Percentiles rank a stretch among this genome's conserved stretches.
Conservation (phyloP, 30 jellyfish, hydroid and myxozoan species). For the Phacellophora camtschatica region DNA sequence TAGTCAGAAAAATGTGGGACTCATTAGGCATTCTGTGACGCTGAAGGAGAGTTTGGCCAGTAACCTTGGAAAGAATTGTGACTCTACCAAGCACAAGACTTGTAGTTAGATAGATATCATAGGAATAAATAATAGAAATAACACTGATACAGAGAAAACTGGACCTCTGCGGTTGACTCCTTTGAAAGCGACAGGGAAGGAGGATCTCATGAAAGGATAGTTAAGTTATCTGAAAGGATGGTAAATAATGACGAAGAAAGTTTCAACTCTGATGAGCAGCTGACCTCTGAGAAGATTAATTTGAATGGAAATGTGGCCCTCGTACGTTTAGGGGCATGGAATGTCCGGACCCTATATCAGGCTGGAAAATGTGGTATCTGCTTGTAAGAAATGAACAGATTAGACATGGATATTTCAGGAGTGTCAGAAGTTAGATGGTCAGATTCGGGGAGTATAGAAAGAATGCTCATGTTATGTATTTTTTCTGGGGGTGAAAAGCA, state of each 20-base stretch:
- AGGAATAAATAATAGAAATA: neutral
- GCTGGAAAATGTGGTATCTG: slow-evolving; percentile 11
- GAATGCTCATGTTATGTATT: neutral
- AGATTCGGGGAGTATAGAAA: neutral
- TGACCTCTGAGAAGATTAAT: neutral
- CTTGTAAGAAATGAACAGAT: slow-evolving; percentile 21
- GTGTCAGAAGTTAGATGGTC: slow-evolving; percentile 9
- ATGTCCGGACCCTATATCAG: slow-evolving; percentile 5
- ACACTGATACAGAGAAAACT: neutral
- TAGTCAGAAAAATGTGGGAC: neutral
- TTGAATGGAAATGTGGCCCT: neutral
- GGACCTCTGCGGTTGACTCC: neutral
- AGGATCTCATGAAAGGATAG: neutral
- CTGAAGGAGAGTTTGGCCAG: too few relatives aligned
- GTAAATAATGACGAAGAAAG: neutral
- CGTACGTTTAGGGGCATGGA: slow-evolving; percentile 32
- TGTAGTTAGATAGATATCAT: neutral
- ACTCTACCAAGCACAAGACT: neutral
- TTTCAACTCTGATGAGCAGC: neutral
- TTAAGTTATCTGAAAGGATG: neutral
- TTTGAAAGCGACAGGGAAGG: neutral
- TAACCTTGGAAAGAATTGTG: too few relatives aligned
- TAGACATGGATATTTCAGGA: neutral
- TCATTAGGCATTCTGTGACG: neutral
- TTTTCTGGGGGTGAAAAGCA: neutral